Evolutionary conservation across 2,113 vertebrate species (phyloP), one percentile per base, ranked within the genome.

Genomic region (Progne subis): DNA sequence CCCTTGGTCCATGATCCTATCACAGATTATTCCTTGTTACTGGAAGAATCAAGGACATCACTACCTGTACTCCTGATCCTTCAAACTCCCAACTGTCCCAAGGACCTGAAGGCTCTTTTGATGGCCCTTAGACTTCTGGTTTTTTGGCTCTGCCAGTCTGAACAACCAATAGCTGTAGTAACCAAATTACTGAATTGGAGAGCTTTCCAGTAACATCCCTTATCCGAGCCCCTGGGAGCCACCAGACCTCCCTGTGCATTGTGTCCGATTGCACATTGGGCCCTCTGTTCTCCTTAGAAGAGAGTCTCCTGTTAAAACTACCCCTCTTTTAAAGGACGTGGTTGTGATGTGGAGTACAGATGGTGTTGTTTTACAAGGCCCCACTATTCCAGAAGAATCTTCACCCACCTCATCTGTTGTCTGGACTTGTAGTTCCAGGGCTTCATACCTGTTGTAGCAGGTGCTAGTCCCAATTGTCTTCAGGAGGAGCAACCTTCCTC

Each of bases 251-350:
- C 21, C 17, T 32, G 21, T 46, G 49, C 7, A 5, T 32, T 46
- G 11, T 16, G 49, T 46, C 23, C 0, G 0, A 32, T 8, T 61
- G 25, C 25, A 16, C 29, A 60, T 29, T 11, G 20, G 25, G 32
- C 41, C 17, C 14, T 46, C 49, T 23, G 14, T 46, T n/a, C 24
- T 28, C 47, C 39, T 39, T 39, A 64, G 32, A 64, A 84, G 41
- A 25, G 28, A 39, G 9, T 28, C 28, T 47, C 41, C 41, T 29
- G 25, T 29, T 47, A 65, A 28, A 56, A 12, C 8, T 23, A 49
- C 9, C 18, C 10, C 23, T 55, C 18, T 32, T 56, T 67, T 43
- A 31, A 34, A n/a, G 50, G 13, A 67, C 0, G 1, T 17, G 43
- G 18, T 24, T 12, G 8, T 49, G 29, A 57, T 25, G 12, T 17